These are phyloP conservation scores for Galbula dea DNA, from an alignment of 2,113 vertebrate species.

Conservation along the genomic window DNA sequence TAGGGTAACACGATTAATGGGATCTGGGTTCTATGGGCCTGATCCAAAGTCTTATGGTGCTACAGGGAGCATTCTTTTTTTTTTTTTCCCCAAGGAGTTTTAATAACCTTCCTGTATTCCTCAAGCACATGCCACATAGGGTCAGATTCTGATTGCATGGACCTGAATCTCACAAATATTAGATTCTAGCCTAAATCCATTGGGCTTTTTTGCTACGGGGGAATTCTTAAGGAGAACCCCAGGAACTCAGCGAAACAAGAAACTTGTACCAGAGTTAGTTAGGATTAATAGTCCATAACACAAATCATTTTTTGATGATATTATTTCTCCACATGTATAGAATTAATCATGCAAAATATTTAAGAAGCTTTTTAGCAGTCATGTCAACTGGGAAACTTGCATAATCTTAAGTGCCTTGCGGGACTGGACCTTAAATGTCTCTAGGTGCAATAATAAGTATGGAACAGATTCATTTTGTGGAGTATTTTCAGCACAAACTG, in stretches of 20 bases:
- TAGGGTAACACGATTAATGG: not conserved
- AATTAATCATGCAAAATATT: constrained; percentile 24
- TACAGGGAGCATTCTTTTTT: not conserved
- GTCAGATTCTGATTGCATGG: not conserved
- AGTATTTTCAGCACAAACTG: constrained; percentile 30
- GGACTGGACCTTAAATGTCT: not conserved
- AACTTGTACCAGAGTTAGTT: not conserved
- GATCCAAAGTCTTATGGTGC: not conserved
- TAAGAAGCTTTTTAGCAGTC: constrained; percentile 14
- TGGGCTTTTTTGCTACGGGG: not conserved
- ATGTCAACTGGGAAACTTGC: constrained; percentile 1
- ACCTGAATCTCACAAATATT: not conserved
- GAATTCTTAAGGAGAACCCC: not conserved
- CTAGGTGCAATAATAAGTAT: not conserved
- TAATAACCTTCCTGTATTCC: not conserved
- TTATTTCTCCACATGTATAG: not conserved
- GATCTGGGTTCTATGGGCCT: not conserved
- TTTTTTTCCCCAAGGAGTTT: not conserved
- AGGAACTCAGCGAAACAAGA: not conserved
- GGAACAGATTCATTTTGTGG: not conserved
- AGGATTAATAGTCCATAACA: not conserved
- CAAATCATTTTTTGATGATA: not conserved
- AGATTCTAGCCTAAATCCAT: not conserved
- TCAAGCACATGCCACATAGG: not conserved
- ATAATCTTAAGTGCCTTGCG: not conserved